Base-by-base conservation (phyloP, 2,888 invertebrate species). In the Griposia aprilina region DNA sequence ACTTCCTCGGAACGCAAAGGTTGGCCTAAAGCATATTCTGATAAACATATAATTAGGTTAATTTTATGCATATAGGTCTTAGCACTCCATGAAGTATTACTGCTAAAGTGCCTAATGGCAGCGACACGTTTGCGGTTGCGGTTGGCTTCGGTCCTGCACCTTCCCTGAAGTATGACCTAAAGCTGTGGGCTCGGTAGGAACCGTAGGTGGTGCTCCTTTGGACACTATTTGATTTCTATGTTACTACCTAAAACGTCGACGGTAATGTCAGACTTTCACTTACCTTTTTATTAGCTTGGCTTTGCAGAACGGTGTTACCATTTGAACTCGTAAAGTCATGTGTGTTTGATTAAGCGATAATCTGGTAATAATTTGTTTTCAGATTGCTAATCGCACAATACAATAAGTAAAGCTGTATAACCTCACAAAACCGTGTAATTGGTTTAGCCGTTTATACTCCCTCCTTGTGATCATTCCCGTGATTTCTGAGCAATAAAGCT, bases 301-400 rank as follows among this genome's bases (percentile, higher is more conserved):
- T 26, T 48, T 48, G 26, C 67, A 20, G 52, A 55, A 41, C n/a
- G n/a, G 20, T 55, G 41, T 41, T 52, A 68, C 73, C 26, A 23
- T 45, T 26, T 45, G 41, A 68, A 52, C 23, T 69, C 26, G 26
- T 52, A 41, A 65, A 73, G 15, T 26, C 23, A 30, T 41, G 8
- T 66, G 67, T 41, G n/a, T 55, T 73, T 41, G 11, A 50, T 41
- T 41, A n/a, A 17, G 41, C 73, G 13, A n/a, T 36, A 72, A 50
- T 50, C 36, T 50, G 20, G 41, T 55, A n/a, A 36, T 55, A 15
- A 63, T 30, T 63, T 36, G 52, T 48, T 63, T 48, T 23, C 30
- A 63, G 4, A 30, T 55, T 30, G n/a, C n/a, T 74, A 74, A 75
- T 76, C 30, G 52, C 15, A 45, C n/a, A 45, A 36, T 36, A 36